Evolutionary conservation across 2,888 invertebrate genomes (phyloP), one percentile per base, ranked within the genome.

Genomic region (Drosophila ochracea): DNA sequence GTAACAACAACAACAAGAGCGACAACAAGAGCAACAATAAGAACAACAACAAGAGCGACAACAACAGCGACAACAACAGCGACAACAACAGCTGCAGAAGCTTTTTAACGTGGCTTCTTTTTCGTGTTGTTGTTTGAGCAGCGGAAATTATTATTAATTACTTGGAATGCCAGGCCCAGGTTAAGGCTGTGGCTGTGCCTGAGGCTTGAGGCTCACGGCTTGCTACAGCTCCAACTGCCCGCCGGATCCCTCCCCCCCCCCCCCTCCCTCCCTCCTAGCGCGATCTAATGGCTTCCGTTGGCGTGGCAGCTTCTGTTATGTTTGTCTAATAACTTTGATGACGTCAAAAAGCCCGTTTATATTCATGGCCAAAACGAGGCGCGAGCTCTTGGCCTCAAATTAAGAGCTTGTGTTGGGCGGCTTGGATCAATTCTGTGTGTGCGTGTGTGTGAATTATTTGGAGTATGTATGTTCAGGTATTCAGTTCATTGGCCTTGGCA

Each of bases 111-210:
- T 76, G 63, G 52, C 68, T 83, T 68, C 75, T 73, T 67, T 54
- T 37, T 31, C n/a, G 35, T 35, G 31, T 50, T 66, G 41, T 54
- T 54, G 74, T 83, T 80, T 61, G 68, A 80, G 76, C 80, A 82
- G 80, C 90, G 90, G 90, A 90, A 91, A 90, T 90, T 89, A 90
- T 91, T 85, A 90, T 91, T 91, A 91, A 90, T 91, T 91, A 85
- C 82, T 85, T 76, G 89, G 89, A 78, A 90, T 90, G 81, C 72
- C 81, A 72, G 76, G 68, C 68, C 75, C 64, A 62, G 58, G 58
- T 58, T 58, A 21, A 31, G 58, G 58, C 57, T 41, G 41, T 39
- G 28, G 19, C 28, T 31, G 3, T 13, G 3, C 0, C 41, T 31
- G 10, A 16, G 28, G 19, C 67, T 25, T 25, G 25, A 25, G 25